These are phyloP conservation scores for Eristalis tenax DNA, from an alignment of 2,888 invertebrate species.

Conservation along the genomic window DNA sequence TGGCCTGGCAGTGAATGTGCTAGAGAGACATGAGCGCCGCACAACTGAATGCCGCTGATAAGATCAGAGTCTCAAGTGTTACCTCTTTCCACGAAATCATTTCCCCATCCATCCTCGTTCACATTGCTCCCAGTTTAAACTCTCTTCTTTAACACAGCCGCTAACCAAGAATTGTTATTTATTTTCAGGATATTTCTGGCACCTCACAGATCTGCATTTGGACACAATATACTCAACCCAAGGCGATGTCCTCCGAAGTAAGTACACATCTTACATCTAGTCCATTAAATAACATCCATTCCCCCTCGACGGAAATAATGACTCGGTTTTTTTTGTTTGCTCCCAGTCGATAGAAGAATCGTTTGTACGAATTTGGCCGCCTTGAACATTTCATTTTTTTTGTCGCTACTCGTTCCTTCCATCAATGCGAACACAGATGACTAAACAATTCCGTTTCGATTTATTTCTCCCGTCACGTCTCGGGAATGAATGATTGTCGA, in stretches of 20 bases:
- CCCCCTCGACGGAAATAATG: neutral
- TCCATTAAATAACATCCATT: neutral
- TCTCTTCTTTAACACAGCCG: neutral
- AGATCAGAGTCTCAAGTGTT: neutral
- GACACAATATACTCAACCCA: slow-evolving; percentile 91
- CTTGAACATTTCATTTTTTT: neutral
- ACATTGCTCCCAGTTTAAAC: neutral
- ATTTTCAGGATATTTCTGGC: slow-evolving; percentile 93
- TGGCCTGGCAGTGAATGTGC: no score
- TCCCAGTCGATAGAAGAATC: neutral
- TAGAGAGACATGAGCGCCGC: no score
- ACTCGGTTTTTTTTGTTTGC: neutral
- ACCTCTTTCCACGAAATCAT: neutral
- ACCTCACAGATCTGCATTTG: slow-evolving; percentile 96
- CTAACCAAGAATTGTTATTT: neutral
- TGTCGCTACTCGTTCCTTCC: neutral
- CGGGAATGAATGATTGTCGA: neutral
- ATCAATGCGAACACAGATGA: neutral
- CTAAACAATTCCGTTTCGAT: neutral
- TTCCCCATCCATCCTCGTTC: neutral
- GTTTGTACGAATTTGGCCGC: neutral
- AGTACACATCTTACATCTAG: slow-evolving; percentile 80
- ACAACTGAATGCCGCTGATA: no score
- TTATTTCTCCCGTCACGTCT: neutral
- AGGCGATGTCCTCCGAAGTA: slow-evolving; percentile 89